Base-by-base conservation (phyloP, 2,888 invertebrate genomes). In the Drosophila heteroneura region DNA sequence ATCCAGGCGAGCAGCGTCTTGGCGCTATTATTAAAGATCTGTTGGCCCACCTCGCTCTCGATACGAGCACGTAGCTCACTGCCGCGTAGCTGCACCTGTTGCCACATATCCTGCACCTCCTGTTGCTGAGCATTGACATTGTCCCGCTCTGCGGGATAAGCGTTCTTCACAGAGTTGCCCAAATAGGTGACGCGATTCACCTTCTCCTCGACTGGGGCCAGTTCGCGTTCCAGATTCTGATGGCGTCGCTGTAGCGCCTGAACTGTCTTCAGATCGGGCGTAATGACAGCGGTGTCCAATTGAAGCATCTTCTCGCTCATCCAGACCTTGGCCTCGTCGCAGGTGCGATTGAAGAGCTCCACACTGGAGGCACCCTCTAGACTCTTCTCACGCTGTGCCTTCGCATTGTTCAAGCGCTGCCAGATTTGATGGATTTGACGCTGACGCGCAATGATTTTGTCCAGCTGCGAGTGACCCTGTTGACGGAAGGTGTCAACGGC, bases 301-400 rank as follows among this genome's bases (percentile, higher is more conserved):
- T 98, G 98, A 74, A 96, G 96, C 94, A 98, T 97, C 94, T 99
- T 99, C 94, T 99, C 99, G 64, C 96, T 95, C 97, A 99, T 99
- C 99, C 99, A 99, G 92, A 98, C 98, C 80, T 97, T 96, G 0
- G 99, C 98, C 92, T 99, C 99, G 92, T 98, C 98, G 93, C 99
- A 99, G 0, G 98, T 98, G 64, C 98, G 96, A 91, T 98, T 96
- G 94, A 99, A 99, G 12, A 99, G 94, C 92, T 99, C 99, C 85
- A 99, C 98, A 91, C 97, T 97, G 3, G 97, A 97, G 3, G 98
- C 97, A 0, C 98, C 99, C 92, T 98, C 97, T 37, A 99, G 92
- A 76, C 96, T 98, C 93, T 97, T 97, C 91, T 99, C 99, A 91
- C 98, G 98, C 92, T 97, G 96, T 32, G 96, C 96, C 92, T 98